A percentile compares a stretch with the other conserved stretches of the same genome.
Evolutionary conservation across 2,797 vertebrate species (phyloP).

Genomic region (Helostoma temminkii): DNA sequence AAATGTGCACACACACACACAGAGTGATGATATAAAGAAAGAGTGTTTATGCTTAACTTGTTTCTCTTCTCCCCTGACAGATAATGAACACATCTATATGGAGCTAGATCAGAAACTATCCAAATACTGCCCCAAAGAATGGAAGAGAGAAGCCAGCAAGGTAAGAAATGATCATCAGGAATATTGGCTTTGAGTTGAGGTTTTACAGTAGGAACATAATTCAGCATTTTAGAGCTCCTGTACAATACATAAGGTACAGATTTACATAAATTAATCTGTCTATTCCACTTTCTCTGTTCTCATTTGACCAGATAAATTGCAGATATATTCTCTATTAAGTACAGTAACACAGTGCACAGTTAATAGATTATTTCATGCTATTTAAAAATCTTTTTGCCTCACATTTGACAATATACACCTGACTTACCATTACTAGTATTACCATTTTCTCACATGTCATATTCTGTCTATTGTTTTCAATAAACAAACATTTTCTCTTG

Average conservation of each 20-base stretch:
- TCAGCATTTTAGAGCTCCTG: too few species aligned
- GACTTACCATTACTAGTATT: too few species aligned
- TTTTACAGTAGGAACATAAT: conserved; percentile 2
- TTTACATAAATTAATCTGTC: too few species aligned
- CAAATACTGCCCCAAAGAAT: conserved; percentile 99
- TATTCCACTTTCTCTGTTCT: too few species aligned
- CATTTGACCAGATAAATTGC: too few species aligned
- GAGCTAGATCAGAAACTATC: conserved; percentile 97
- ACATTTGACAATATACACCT: background rate
- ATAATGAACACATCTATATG: conserved; percentile 99
- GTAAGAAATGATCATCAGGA: conserved; percentile 77
- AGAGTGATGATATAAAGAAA: conserved; percentile 1
- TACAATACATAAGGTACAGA: too few species aligned
- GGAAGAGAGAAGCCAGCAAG: conserved; percentile 99
- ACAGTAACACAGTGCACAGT: too few species aligned
- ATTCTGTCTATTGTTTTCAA: background rate
- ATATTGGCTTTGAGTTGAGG: background rate
- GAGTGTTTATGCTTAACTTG: conserved; percentile 21
- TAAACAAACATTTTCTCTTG: conserved; percentile 13
- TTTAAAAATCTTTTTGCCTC: background rate
- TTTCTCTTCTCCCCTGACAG: conserved; percentile 76
- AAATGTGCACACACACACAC: conserved; percentile 15
- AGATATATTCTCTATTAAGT: too few species aligned
- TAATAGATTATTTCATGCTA: too few species aligned
- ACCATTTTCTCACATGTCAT: too few species aligned